Base-by-base conservation (phyloP, 2,888 invertebrate genomes). In the Tridacna gigas region DNA sequence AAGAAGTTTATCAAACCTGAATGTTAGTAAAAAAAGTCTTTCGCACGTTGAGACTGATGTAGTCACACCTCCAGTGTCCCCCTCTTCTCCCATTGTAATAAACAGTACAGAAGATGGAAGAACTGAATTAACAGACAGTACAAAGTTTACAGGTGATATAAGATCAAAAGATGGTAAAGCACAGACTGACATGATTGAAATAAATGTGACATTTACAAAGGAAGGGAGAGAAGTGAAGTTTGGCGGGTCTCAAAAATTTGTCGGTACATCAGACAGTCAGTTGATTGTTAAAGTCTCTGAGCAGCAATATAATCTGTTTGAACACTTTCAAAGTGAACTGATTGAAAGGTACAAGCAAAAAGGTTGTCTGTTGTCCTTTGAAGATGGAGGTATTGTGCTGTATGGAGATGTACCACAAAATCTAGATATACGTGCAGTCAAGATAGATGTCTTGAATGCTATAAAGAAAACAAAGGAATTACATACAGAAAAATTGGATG, bases 301-400 rank as follows among this genome's bases (percentile, higher is more conserved):
- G 20, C 5, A 20, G 20, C 25, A 71, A 47, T 48, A 45, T 51
- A 51, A 71, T 0, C 71, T 71, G 22, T 22, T 71, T 13, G 51
- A 48, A 26, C 51, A 51, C 26, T 71, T 71, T 71, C 71, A 51
- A 22, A 12, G 47, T n/a, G 22, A 48, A 15, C 20, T 22, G 7
- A 71, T 71, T 22, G 51, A 71, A 25, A 71, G 51, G 51, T 71
- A 71, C 47, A 48, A 51, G 22, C 3, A 71, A 25, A 25, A 22
- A 0, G 71, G 71, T 15, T 71, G 71, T 71, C 22, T 71, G 26
- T 18, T 71, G 1, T 48, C 25, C 13, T 71, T 51, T 51, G 22
- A 47, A 3, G 25, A 71, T 15, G 22, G 51, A 7, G 45, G 25
- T 25, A 51, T 71, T 51, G 47, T 25, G 11, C 0, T 71, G 25